Base-by-base conservation (phyloP, 2,888 invertebrate genomes). In the Helleia helle region DNA sequence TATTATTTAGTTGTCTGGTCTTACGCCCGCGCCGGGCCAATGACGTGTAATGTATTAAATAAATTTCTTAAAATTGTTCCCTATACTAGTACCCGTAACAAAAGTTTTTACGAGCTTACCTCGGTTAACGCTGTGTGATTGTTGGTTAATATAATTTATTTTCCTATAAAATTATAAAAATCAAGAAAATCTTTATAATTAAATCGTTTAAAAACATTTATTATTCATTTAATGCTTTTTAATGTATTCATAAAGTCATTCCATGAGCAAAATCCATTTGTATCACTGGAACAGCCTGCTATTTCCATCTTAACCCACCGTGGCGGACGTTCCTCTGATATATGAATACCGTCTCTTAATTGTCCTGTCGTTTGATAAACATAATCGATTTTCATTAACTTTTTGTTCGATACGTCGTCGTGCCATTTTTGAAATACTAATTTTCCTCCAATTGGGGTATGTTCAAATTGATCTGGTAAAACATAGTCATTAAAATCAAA, bases 381-480 rank as follows among this genome's bases (percentile, higher is more conserved):
- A 36, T 67, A 77, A 48, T 73, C 60, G 0, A 74, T 52, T 63
- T 73, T 75, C 13, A 77, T 49, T 12, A 62, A 53, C 48, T 59
- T 54, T n/a, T 51, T 44, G 4, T 62, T 52, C 0, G 15, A 40
- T 0, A 42, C 40, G 12, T 55, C 49, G 22, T 72, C 62, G 1
- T 57, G 50, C 71, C 72, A 79, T 51, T 69, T 79, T 52, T 80
- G 71, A 41, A 79, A 79, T 1, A 79, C 57, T 1, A 81, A 17
- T 57, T 77, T 80, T 1, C 74, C 71, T 2, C 80, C 80, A 18
- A 80, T 62, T 1, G 81, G 81, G 1, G 62, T 68, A 3, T 52
- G 55, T 47, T 81, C 80, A 15, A 56, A 55, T 38, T 75, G 74
- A 26, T 62, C 57, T 9, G 60, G 54, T 11, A 76, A 49, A 7